Base-by-base conservation (phyloP, 2,888 invertebrate species). In the Leptinotarsa rubiginosa region DNA sequence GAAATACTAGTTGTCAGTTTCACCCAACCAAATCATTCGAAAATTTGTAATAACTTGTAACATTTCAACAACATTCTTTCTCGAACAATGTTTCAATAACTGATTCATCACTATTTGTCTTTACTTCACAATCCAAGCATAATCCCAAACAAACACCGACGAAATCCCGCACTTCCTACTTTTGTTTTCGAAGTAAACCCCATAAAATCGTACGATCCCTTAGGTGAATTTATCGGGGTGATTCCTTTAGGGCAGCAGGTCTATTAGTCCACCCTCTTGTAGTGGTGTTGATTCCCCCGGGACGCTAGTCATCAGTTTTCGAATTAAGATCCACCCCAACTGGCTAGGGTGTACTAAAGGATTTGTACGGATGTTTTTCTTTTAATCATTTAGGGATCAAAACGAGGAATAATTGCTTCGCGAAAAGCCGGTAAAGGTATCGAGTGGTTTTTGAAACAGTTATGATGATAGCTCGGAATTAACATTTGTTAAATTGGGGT, bases 171-270 rank as follows among this genome's bases (percentile, higher is more conserved):
- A 68, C 54, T 54, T 68, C 68, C 68, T 67, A 67, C 67, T 67
- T 73, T 73, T 68, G 68, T 73, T 73, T 69, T 69, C 69, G 52
- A 15, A 73, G 59, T 64, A 56, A 49, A 49, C 73, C 73, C 73
- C 65, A 70, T 65, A 52, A 65, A 73, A 73, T 73, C 73, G 18
- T 62, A 47, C 68, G 54, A 59, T 69, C 69, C 73, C 73, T 73
- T 73, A 73, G 69, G 73, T 73, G 73, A 70, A 69, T 56, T 25
- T 69, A 69, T 69, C 64, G 66, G 73, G 73, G 69, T 69, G 73
- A 13, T 69, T 70, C 65, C 64, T 73, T 59, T 59, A 69, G 73
- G 73, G 73, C 69, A 65, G 73, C 69, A 69, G 69, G 73, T 73
- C 73, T 73, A 69, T 69, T 65, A 69, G 73, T 49, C 56, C 73